Base-by-base conservation (phyloP, 2,797 vertebrate genomes). In the Sarcoramphus papa region DNA sequence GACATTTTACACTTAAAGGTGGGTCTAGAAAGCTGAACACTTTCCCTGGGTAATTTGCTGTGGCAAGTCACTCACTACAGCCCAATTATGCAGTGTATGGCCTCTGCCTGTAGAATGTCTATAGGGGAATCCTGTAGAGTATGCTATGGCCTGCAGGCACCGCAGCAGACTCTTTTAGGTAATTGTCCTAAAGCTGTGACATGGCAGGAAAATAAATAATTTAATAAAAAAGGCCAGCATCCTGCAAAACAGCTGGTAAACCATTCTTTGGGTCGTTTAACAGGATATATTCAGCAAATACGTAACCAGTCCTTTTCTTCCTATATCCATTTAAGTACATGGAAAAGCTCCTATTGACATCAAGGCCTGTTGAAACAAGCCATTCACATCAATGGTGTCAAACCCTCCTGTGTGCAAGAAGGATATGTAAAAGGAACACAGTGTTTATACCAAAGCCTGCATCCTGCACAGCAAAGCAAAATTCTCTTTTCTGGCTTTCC, bases 191-290 rank as follows among this genome's bases (percentile, higher is more conserved):
- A 92, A 94, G 50, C 33, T 92, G 41, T 80, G 75, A 89, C 68
- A 64, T 0, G 4, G 7, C 30, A 90, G 68, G 53, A 95, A 97
- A 92, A 92, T 56, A 93, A 87, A 92, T 80, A 91, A 95, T 87
- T 67, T 70, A 85, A 70, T 77, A 30, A 67, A 85, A 87, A 93
- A 79, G 17, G 20, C 37, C 81, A 72, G 8, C 53, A 92, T 89
- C 92, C 90, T 93, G 68, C 27, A 85, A 91, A 95, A 87, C 83
- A 95, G 30, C 62, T 95, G 93, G 67, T 18, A 89, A 93, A 64
- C 25, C 8, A 3, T 80, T 91, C 41, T 83, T 88, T 73, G 70
- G 28, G 59, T 84, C 2, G 0, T 73, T 93, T 83, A 67, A 76
- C 89, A 92, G 93, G 91, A 95, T 93, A 88, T 70, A 92, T 45